These are phyloP conservation scores for Aurelia coerulea DNA, from an alignment of 30 jellyfish, hydroid and myxozoan species.

Conservation along the genomic window DNA sequence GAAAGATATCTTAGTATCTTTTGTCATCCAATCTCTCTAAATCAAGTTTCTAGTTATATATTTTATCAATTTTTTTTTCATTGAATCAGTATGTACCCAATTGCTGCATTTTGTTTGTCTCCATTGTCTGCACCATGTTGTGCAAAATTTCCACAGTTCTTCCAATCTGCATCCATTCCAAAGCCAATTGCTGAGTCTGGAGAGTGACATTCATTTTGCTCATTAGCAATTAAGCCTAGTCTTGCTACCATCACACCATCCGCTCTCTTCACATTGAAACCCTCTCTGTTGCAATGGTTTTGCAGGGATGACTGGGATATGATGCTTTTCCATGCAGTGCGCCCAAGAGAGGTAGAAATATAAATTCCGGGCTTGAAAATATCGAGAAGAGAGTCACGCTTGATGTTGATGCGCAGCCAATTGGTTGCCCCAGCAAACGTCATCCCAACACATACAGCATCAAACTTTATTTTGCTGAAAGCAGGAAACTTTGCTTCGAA, in stretches of 20 bases:
- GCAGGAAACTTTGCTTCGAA: conserved; percentile 40
- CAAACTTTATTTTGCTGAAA: neutral
- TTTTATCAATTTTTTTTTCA: neutral
- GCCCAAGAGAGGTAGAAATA: neutral
- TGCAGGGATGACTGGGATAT: conserved; percentile 36
- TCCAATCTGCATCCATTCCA: neutral
- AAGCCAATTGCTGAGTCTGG: conserved; percentile 35
- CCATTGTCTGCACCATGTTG: conserved; percentile 22
- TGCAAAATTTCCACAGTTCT: neutral
- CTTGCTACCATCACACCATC: neutral
- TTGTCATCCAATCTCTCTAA: too few relatives aligned
- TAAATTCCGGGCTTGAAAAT: neutral
- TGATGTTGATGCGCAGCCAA: neutral
- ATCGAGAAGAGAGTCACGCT: neutral
- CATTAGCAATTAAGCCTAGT: conserved; percentile 14
- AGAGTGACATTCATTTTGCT: neutral
- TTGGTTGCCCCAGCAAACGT: neutral
- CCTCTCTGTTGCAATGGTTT: conserved; percentile 11
- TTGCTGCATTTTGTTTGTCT: neutral
- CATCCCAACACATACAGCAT: conserved; percentile 31
- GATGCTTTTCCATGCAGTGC: conserved; percentile 19
- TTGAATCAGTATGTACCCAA: conserved; percentile 9
- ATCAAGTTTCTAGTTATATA: too few relatives aligned
- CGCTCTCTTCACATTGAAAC: conserved; percentile 12
- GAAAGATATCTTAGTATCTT: too few relatives aligned